phyloP scores from a whole-genome alignment of 1,140 invertebrate genomes.

The Zaprionus ghesquierei region DNA sequence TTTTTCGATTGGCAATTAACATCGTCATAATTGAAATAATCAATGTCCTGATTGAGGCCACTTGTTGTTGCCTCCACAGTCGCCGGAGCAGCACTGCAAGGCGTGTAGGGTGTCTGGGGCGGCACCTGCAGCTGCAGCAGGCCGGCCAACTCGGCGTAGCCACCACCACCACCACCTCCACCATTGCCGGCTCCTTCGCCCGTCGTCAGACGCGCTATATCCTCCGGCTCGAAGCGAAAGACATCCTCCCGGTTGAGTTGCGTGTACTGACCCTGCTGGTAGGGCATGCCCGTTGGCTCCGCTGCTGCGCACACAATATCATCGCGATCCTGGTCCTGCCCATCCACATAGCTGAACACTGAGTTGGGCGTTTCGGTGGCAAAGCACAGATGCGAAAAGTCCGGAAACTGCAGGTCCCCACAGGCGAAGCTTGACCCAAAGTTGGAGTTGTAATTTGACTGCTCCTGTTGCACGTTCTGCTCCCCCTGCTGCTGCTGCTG shows the following conservation, averaged over 20 bases:
- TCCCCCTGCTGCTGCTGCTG: constrained; percentile 42
- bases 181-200: background rate
- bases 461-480: constrained; percentile 9
- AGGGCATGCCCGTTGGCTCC: constrained; percentile 44
- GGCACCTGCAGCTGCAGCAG: constrained; percentile 42
- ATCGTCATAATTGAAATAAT: constrained; percentile 82
- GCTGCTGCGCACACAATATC: constrained; percentile 61
- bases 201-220: constrained; percentile 75
- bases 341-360: constrained; percentile 52
- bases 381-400: constrained; percentile 70
- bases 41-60: constrained; percentile 69
- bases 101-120: constrained; percentile 60
- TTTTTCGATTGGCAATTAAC: constrained; percentile 83
- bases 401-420: constrained; percentile 65
- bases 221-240: constrained; percentile 81
- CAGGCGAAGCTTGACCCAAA: constrained; percentile 33
- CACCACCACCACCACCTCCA: background rate
- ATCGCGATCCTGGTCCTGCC: constrained; percentile 44
- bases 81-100: constrained; percentile 52
- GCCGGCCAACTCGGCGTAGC: constrained; percentile 5
- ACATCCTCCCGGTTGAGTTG: constrained; percentile 73
- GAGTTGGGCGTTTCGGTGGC: constrained; percentile 77
- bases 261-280: constrained; percentile 69
- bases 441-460: background rate
- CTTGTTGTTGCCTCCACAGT: constrained; percentile 23